Conservation (phyloP, 2,113 vertebrate species). For the Puffinus mauretanicus region DNA sequence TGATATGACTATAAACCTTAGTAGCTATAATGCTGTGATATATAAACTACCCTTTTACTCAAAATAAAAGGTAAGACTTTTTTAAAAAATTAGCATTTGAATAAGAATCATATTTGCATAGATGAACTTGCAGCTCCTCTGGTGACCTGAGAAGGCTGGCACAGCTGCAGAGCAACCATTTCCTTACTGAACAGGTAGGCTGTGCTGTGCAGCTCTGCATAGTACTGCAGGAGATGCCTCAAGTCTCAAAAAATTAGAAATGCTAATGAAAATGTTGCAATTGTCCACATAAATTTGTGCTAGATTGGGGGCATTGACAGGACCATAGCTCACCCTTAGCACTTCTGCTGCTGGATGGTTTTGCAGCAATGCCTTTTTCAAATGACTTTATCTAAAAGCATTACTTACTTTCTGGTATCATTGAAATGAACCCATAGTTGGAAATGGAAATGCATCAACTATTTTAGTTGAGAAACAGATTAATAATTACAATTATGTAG, state of each 20-base stretch:
- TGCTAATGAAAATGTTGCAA: neutral
- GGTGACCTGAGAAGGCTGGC: neutral
- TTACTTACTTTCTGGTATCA: neutral
- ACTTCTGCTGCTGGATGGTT: neutral
- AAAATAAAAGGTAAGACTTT: neutral
- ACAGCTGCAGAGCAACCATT: neutral
- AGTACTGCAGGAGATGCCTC: neutral
- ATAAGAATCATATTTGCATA: fast-evolving
- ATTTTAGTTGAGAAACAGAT: neutral
- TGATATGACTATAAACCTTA: neutral
- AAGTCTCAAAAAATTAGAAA: neutral
- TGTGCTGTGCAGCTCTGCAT: neutral
- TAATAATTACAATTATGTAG: neutral
- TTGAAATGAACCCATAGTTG: neutral
- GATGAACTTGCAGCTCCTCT: neutral
- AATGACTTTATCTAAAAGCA: neutral
- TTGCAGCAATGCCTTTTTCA: neutral
- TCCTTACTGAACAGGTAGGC: neutral
- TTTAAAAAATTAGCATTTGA: neutral
- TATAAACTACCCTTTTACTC: neutral
- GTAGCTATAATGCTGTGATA: neutral
- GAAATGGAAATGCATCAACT: neutral
- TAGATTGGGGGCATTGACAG: neutral
- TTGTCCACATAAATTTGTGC: neutral
- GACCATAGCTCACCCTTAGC: neutral